These are phyloP conservation scores for Nematostella vectensis DNA, from an alignment of 92 coral and sea anemone genomes.

Conservation along the genomic window DNA sequence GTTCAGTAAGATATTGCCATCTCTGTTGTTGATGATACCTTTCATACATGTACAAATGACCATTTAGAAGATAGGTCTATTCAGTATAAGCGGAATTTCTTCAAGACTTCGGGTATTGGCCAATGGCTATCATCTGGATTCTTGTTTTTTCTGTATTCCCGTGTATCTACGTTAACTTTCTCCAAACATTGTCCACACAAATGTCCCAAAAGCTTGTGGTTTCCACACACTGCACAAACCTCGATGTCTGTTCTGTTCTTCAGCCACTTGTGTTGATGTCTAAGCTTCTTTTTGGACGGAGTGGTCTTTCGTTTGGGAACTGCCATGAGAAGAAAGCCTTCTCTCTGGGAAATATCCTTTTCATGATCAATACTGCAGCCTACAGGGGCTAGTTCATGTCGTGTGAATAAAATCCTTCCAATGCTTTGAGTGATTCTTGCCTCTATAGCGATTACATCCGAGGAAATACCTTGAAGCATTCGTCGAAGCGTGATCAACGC, in stretches of 20 bases:
- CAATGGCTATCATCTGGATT: slow-evolving; percentile 58
- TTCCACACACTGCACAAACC: slow-evolving; percentile 85
- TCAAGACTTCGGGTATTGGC: slow-evolving; percentile 85
- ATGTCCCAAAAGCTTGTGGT: slow-evolving; percentile 67
- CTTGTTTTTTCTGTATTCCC: slow-evolving; percentile 33
- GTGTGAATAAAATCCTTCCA: too few relatives aligned
- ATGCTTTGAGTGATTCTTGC: too few relatives aligned
- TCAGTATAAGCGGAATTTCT: slow-evolving; percentile 42
- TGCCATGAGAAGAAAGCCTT: slow-evolving; percentile 77
- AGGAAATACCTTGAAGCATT: too few relatives aligned
- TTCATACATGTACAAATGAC: too few relatives aligned
- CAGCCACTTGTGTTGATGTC: slow-evolving; percentile 87
- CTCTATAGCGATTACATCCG: too few relatives aligned
- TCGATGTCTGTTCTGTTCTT: slow-evolving; percentile 93
- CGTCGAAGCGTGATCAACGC: too few relatives aligned
- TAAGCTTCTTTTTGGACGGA: slow-evolving; percentile 74
- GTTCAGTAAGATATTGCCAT: too few relatives aligned
- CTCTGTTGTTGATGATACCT: too few relatives aligned
- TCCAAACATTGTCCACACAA: slow-evolving; percentile 84
- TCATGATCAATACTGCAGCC: not conserved
- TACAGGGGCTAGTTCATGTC: slow-evolving; percentile 6
- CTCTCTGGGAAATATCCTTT: slow-evolving; percentile 13
- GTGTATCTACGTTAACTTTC: slow-evolving; percentile 47
- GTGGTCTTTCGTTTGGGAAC: slow-evolving; percentile 92
- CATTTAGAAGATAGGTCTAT: too few relatives aligned